Conservation (phyloP, 2,113 vertebrate species). For the Ceratotherium simum region DNA sequence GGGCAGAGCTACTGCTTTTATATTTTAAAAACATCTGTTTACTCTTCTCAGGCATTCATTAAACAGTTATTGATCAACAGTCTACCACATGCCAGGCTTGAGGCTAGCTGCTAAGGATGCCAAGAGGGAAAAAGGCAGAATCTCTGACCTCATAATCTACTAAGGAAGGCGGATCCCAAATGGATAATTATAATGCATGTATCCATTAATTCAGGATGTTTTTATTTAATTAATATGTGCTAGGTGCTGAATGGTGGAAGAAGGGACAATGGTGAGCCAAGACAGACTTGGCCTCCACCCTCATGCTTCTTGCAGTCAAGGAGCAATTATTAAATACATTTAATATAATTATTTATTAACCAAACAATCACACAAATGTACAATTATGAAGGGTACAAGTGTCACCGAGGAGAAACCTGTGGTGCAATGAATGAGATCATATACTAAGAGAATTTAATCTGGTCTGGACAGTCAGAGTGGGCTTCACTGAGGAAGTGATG, state of each 20-base stretch:
- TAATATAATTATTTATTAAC: background rate
- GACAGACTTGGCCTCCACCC: background rate
- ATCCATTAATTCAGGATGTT: slow-evolving; percentile 31
- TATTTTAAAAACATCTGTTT: slow-evolving; percentile 58
- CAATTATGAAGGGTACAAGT: background rate
- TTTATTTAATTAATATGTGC: background rate
- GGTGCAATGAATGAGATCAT: background rate
- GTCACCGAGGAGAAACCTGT: background rate
- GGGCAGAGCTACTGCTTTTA: slow-evolving; percentile 58
- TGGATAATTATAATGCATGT: background rate
- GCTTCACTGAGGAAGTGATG: background rate
- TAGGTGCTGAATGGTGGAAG: background rate
- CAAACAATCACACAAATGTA: background rate
- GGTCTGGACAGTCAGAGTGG: background rate
- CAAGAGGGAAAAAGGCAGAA: background rate
- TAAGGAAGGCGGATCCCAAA: background rate
- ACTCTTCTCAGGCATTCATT: slow-evolving; percentile 62
- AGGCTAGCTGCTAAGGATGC: slow-evolving; percentile 27
- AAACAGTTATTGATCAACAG: slow-evolving; percentile 48
- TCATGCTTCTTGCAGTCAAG: background rate
- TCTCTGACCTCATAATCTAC: background rate
- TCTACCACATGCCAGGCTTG: slow-evolving; percentile 18
- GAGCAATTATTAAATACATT: background rate
- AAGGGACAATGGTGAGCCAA: background rate
- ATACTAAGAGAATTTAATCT: background rate